These are phyloP conservation scores for Lycodopsis pacificus DNA, from an alignment of 2,797 vertebrate genomes.

Conservation along the genomic window DNA sequence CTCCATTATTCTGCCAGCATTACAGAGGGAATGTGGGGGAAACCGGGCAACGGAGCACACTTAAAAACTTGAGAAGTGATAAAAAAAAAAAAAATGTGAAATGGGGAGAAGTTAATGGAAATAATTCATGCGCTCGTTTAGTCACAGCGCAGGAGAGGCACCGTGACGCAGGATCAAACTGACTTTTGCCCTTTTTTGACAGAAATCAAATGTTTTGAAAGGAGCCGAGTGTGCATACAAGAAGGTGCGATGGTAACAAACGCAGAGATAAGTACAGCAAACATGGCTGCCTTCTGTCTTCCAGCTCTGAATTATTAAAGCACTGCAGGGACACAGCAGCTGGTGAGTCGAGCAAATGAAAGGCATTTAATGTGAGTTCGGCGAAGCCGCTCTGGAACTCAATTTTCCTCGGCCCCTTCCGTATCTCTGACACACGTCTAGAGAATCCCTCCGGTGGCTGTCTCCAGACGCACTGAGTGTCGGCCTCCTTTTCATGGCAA, in stretches of 20 bases:
- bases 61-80: conserved; percentile 61
- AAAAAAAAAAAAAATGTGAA: conserved; percentile 65
- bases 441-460: conserved; percentile 34
- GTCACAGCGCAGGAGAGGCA: conserved; percentile 24
- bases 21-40: conserved; percentile 34
- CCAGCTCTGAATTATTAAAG: conserved; percentile 64
- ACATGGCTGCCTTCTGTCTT: conserved; percentile 48
- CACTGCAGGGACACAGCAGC: conserved; percentile 50
- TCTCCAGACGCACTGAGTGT: conserved; percentile 52
- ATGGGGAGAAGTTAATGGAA: conserved; percentile 26
- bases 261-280: conserved; percentile 44
- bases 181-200: conserved; percentile 27
- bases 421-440: conserved; percentile 31
- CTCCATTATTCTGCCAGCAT: conserved; percentile 71
- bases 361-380: conserved; percentile 24
- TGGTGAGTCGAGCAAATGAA: conserved; percentile 47
- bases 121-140: conserved; percentile 41
- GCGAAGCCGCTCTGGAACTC: conserved; percentile 32
- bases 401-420: conserved; percentile 7
- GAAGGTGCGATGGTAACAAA: conserved; percentile 44
- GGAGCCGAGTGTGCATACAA: conserved; percentile 17
- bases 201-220: conserved; percentile 36
- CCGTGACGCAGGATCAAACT: conserved; percentile 28
- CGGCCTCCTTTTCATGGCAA: conserved; percentile 52
- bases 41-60: conserved; percentile 20